These are phyloP conservation scores for Dromas ardeola DNA, from an alignment of 2,113 vertebrate genomes.

Conservation along the genomic window DNA sequence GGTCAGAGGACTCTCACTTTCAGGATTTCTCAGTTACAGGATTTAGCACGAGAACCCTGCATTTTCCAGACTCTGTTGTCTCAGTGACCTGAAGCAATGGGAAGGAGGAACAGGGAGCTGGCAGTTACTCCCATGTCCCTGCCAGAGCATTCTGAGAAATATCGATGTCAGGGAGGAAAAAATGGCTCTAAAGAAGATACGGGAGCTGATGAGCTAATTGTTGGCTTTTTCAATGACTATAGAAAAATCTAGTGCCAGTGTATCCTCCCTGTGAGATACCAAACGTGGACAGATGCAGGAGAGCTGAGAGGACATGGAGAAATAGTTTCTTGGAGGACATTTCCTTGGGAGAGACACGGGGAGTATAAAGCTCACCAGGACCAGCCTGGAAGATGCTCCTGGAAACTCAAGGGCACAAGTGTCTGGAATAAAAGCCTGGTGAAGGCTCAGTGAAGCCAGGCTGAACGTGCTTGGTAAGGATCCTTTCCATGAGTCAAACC, in stretches of 20 bases:
- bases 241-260: background rate
- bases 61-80: background rate
- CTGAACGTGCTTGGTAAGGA: background rate
- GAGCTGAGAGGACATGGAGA: background rate
- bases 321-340: background rate
- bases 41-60: background rate
- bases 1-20: background rate
- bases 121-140: background rate
- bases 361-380: background rate
- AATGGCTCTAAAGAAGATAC: background rate
- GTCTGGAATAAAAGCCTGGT: background rate
- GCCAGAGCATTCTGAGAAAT: background rate
- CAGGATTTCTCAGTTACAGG: background rate
- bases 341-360: background rate
- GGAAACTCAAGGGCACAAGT: background rate
- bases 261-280: background rate
- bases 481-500: background rate
- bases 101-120: background rate
- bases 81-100: background rate
- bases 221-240: background rate
- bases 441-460: background rate
- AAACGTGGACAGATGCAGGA: background rate
- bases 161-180: background rate
- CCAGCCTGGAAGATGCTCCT: background rate
- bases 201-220: background rate